Conservation (phyloP, 2,113 vertebrate genomes). For the Albula goreensis region DNA sequence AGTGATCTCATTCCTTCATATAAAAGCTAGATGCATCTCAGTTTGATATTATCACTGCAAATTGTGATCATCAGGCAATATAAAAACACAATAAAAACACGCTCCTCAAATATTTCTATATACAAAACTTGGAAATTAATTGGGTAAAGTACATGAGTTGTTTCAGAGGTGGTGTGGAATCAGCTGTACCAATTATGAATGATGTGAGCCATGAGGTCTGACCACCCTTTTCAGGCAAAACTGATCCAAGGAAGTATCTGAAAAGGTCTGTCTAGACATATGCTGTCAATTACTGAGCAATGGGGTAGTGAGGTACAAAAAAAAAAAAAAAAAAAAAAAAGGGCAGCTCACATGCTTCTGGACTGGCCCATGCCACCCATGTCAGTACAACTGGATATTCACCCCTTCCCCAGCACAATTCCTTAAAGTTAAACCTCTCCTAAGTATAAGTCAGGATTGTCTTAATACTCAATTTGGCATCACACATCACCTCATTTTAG, state of each 20-base stretch:
- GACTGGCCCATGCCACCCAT: constrained; percentile 58
- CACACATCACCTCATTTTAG: background rate
- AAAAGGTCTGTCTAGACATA: constrained; percentile 57
- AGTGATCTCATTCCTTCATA: no score
- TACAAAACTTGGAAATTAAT: no score
- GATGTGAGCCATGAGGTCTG: background rate
- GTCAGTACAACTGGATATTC: constrained; percentile 66
- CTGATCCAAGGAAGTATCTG: constrained; percentile 41
- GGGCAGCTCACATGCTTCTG: constrained; percentile 48
- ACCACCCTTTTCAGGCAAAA: constrained; percentile 6
- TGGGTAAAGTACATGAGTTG: no score
- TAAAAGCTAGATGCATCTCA: no score
- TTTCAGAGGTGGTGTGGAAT: no score
- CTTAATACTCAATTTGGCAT: background rate
- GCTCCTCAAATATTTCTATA: no score
- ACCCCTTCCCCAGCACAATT: constrained; percentile 44
- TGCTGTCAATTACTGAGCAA: constrained; percentile 66
- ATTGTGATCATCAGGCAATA: no score
- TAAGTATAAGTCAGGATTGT: constrained; percentile 42
- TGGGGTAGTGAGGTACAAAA: constrained; percentile 54
- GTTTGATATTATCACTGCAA: no score
- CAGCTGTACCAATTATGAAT: background rate
- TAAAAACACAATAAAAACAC: no score
- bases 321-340: constrained; percentile 26
- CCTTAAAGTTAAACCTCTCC: constrained; percentile 50